A percentile compares a stretch with the other conserved stretches of the same genome.
Evolutionary conservation across 2,113 vertebrate species (phyloP).

Genomic region (Cervus canadensis): DNA sequence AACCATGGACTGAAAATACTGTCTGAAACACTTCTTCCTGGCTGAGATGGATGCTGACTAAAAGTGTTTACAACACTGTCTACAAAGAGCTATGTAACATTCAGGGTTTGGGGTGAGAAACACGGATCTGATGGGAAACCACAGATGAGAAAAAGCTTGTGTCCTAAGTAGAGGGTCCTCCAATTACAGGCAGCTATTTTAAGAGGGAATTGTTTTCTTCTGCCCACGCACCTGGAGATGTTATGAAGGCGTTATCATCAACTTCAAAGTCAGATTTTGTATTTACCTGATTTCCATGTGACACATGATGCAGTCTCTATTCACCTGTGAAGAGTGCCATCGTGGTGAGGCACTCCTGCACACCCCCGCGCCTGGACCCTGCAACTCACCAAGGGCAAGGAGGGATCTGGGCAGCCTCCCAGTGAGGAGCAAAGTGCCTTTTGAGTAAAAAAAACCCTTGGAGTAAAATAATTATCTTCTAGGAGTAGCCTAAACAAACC

Average conservation of each 20-base stretch:
- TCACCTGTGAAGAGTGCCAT: rapidly evolving
- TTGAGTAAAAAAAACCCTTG: not conserved
- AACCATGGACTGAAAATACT: not conserved
- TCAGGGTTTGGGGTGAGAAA: not conserved
- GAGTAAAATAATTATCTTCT: not conserved
- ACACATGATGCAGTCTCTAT: not conserved
- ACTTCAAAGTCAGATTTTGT: not conserved
- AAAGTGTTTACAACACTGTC: not conserved
- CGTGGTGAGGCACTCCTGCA: too few species aligned
- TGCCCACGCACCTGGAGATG: not conserved
- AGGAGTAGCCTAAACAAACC: not conserved
- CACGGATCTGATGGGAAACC: not conserved
- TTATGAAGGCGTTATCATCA: not conserved
- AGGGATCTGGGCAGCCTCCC: not conserved
- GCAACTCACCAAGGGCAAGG: not conserved
- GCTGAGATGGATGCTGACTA: not conserved
- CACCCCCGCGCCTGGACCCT: not conserved
- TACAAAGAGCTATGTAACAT: not conserved
- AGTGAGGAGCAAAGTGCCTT: not conserved
- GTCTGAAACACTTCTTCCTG: not conserved
- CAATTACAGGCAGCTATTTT: not conserved
- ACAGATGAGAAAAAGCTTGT: not conserved
- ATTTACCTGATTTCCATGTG: not conserved
- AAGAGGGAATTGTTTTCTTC: not conserved
- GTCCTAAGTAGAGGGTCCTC: not conserved